These are phyloP conservation scores for Cyprinodon brontotheroides DNA, from an alignment of 2,113 vertebrate genomes.

Conservation along the genomic window DNA sequence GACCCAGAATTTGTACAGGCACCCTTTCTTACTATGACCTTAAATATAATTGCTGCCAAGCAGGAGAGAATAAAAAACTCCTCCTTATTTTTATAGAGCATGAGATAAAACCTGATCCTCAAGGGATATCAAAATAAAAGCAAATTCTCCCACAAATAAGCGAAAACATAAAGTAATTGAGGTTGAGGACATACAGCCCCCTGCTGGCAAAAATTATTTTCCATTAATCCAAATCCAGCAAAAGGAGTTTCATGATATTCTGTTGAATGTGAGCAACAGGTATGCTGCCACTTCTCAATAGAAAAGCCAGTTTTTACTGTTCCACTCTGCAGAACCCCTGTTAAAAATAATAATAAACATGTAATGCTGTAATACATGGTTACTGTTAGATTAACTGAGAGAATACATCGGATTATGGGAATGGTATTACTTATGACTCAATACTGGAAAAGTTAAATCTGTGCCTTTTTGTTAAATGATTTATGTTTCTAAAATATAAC, in stretches of 20 bases:
- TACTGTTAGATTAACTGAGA: background rate
- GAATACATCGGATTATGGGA: background rate
- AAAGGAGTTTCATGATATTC: slow-evolving; percentile 56
- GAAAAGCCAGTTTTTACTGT: background rate
- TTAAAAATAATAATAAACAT: background rate
- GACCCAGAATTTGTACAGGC: too few species aligned
- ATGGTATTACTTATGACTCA: background rate
- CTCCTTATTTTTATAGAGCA: slow-evolving; percentile 64
- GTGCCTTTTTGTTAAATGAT: background rate
- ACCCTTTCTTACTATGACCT: slow-evolving; percentile 72
- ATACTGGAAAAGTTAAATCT: background rate
- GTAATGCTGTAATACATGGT: background rate
- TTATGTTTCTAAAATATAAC: background rate
- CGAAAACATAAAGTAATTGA: slow-evolving; percentile 30
- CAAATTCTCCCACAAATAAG: slow-evolving; percentile 45
- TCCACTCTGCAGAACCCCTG: background rate
- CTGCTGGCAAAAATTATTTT: slow-evolving; percentile 70
- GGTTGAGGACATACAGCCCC: slow-evolving; percentile 75
- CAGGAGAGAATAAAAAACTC: slow-evolving; percentile 71
- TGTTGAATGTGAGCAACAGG: slow-evolving; percentile 77
- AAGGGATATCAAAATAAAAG: slow-evolving; percentile 61
- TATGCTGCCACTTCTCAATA: slow-evolving; percentile 11
- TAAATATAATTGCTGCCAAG: slow-evolving; percentile 78
- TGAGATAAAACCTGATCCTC: slow-evolving; percentile 76
- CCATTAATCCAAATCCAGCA: slow-evolving; percentile 50